phyloP scores from a whole-genome alignment of 2,888 invertebrate genomes.

The Eubasilissa splendida region DNA sequence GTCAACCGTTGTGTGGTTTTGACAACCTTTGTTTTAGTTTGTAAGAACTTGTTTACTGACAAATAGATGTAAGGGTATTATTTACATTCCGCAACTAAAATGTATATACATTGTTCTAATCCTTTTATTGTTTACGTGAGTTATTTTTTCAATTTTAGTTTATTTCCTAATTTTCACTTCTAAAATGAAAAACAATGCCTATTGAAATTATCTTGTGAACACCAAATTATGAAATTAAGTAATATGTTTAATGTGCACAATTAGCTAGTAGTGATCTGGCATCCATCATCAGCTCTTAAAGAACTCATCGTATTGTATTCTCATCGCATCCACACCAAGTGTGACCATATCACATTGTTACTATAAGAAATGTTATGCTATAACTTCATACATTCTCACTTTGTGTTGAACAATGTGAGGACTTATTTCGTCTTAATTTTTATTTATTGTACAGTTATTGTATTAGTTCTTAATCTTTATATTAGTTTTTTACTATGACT shows the following conservation, averaged over 20 bases:
- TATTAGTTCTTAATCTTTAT: conserved; percentile 52
- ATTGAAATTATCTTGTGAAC: conserved; percentile 39
- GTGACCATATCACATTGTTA: conserved; percentile 45
- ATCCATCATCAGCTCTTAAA: neutral
- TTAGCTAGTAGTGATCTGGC: conserved; percentile 3
- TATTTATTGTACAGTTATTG: conserved; percentile 58
- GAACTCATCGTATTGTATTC: conserved; percentile 11
- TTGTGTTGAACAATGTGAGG: conserved; percentile 45
- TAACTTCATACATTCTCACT: conserved; percentile 37
- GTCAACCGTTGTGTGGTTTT: neutral
- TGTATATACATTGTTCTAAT: neutral
- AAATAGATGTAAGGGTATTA: conserved; percentile 2
- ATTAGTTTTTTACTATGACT: conserved; percentile 57
- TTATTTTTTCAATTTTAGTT: conserved; percentile 6
- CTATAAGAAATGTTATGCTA: conserved; percentile 40
- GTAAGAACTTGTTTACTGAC: neutral
- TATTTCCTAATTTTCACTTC: conserved; percentile 2
- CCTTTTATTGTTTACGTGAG: conserved; percentile 7
- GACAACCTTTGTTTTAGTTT: conserved; percentile 30
- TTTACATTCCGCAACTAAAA: conserved; percentile 1
- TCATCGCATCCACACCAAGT: conserved; percentile 44
- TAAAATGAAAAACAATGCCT: conserved; percentile 19
- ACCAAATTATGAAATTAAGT: conserved; percentile 21
- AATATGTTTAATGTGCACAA: conserved; percentile 26
- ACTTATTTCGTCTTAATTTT: conserved; percentile 52